A percentile compares a stretch with the other conserved stretches of the same genome.
Evolutionary conservation across 2,888 invertebrate genomes (phyloP).

Genomic region (Sacculina carcini): DNA sequence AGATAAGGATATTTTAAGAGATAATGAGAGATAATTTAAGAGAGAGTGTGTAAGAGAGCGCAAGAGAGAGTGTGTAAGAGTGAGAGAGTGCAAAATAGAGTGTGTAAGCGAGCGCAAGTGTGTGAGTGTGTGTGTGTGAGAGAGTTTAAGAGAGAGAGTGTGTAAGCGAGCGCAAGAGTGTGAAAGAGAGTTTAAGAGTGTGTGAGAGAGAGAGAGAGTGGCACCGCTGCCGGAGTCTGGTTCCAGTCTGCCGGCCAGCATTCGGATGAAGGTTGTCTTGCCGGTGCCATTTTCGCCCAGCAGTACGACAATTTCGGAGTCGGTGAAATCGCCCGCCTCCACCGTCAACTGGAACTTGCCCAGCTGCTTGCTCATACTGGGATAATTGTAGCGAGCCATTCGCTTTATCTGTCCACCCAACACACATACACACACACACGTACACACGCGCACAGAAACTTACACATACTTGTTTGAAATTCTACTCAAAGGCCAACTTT

Average conservation of each 20-base stretch:
- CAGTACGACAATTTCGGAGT: conserved; percentile 93
- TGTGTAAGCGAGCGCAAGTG: background rate
- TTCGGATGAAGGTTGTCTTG: conserved; percentile 94
- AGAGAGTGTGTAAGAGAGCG: background rate
- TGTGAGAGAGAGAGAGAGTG: background rate
- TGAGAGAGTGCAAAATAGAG: background rate
- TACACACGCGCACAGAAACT: too few species aligned
- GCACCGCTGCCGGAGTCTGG: conserved; percentile 49
- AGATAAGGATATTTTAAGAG: background rate
- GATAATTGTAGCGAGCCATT: conserved; percentile 88
- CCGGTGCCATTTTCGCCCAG: conserved; percentile 94
- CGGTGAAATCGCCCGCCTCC: conserved; percentile 78
- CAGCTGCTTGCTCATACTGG: conserved; percentile 47
- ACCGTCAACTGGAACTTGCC: conserved; percentile 33
- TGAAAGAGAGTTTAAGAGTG: background rate
- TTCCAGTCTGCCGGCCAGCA: conserved; percentile 83
- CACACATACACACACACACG: conserved; percentile 90
- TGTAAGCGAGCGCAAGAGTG: background rate
- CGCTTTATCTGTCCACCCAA: conserved; percentile 89
- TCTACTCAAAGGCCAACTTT: background rate
- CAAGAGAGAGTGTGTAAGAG: background rate
- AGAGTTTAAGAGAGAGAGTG: background rate
- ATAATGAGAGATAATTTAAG: background rate
- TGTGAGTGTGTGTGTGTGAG: background rate
- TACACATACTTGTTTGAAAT: background rate